A percentile compares a stretch with the other conserved stretches of the same genome.
These are phyloP conservation scores for Caenorhabditis auriculariae DNA, from an alignment of 2,888 invertebrate genomes.

Conservation along the genomic window DNA sequence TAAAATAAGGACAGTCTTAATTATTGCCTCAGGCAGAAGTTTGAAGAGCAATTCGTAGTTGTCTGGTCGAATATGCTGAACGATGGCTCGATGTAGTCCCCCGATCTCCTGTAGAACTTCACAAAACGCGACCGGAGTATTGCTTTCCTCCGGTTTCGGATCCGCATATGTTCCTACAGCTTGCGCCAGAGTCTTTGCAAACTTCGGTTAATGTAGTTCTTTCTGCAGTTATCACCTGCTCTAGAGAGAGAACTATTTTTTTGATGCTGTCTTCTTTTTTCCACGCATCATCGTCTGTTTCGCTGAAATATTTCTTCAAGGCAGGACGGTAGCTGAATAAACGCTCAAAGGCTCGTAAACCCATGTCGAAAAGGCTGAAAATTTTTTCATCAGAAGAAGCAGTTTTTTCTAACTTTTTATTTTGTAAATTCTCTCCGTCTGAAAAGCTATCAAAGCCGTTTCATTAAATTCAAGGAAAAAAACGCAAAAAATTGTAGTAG, in stretches of 20 bases:
- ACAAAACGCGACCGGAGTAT: neutral
- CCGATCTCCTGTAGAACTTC: slow-evolving; percentile 11
- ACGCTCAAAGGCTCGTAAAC: slow-evolving; percentile 11
- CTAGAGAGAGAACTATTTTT: too few species aligned
- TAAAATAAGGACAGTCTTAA: too few species aligned
- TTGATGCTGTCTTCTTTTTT: too few species aligned
- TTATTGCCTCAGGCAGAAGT: slow-evolving; percentile 10
- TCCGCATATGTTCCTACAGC: too few species aligned
- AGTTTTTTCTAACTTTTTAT: slow-evolving; percentile 7
- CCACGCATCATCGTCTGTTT: too few species aligned
- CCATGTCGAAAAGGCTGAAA: slow-evolving; percentile 19
- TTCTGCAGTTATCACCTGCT: too few species aligned
- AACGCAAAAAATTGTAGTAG: too few species aligned
- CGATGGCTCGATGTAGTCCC: slow-evolving; percentile 7
- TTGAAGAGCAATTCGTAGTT: slow-evolving; percentile 13
- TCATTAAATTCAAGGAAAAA: too few species aligned
- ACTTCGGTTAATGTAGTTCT: slow-evolving; percentile 7
- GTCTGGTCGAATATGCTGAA: slow-evolving; percentile 6
- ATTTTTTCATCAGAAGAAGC: neutral
- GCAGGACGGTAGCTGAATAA: slow-evolving; percentile 7
- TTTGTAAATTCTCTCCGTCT: too few species aligned
- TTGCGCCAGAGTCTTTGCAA: neutral
- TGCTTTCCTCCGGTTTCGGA: neutral
- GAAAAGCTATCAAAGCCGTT: too few species aligned
- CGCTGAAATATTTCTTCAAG: slow-evolving; percentile 2